A percentile compares a stretch with the other conserved stretches of the same genome.
Evolutionary conservation across 1,140 invertebrate species (phyloP).

Genomic region (Panagrolaimus sp.): DNA sequence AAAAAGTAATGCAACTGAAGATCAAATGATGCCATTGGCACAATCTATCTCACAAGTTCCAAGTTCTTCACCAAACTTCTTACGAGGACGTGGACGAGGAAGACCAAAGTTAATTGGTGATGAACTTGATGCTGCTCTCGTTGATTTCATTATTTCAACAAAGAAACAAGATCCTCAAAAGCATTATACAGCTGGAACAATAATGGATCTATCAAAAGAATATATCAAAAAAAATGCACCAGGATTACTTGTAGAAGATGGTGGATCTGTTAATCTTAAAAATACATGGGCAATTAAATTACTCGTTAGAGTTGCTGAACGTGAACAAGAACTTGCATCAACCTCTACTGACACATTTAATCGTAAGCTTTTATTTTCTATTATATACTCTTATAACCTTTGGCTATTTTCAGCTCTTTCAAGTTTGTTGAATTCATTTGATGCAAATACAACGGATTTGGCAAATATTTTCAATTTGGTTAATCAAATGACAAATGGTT

Average conservation of each 20-base stretch:
- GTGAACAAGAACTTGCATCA: conserved; percentile 32
- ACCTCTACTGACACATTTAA: neutral
- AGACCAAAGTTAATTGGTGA: conserved; percentile 56
- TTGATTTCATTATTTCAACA: conserved; percentile 53
- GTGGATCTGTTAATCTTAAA: conserved; percentile 55
- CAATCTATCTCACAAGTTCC: neutral
- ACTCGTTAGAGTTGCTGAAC: conserved; percentile 38
- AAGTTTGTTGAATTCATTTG: too few relatives aligned
- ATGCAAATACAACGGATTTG: too few relatives aligned
- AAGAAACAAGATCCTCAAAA: conserved; percentile 40
- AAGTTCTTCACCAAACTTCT: conserved; percentile 42
- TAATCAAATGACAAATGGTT: too few relatives aligned
- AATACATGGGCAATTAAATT: conserved; percentile 57
- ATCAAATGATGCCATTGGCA: neutral
- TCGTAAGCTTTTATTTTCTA: too few relatives aligned
- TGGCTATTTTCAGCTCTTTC: too few relatives aligned
- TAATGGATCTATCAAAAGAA: conserved; percentile 44
- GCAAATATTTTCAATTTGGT: too few relatives aligned
- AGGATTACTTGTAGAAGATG: conserved; percentile 51
- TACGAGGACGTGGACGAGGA: conserved; percentile 50
- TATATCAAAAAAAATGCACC: conserved; percentile 54
- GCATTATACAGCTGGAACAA: conserved; percentile 51
- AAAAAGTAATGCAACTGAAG: neutral
- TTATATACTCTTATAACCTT: too few relatives aligned
- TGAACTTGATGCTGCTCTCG: conserved; percentile 55